A percentile compares a stretch with the other conserved stretches of the same genome.
Evolutionary conservation across 2,888 invertebrate genomes (phyloP).

Genomic region (Agrochola lota): DNA sequence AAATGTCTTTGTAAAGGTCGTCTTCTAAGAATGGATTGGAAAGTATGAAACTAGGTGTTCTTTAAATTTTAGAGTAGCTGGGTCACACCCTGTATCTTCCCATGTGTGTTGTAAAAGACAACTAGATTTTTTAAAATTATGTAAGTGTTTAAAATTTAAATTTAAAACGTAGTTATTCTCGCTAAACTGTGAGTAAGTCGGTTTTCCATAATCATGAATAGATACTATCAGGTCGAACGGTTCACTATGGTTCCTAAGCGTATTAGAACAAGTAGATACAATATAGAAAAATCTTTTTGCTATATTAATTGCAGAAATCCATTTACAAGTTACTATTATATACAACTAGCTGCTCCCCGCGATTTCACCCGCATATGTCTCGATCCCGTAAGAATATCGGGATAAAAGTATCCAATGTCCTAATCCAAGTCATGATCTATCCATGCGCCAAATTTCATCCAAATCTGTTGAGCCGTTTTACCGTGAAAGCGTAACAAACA

Average conservation of each 20-base stretch:
- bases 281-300: background rate
- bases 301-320: background rate
- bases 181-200: background rate
- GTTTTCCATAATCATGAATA: background rate
- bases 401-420: no score
- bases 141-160: no score
- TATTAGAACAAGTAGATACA: background rate
- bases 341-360: no score
- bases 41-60: background rate
- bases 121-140: background rate
- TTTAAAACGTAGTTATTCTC: no score
- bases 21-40: background rate
- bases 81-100: background rate
- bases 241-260: background rate
- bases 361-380: no score
- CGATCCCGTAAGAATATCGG: no score
- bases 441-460: no score
- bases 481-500: no score
- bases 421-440: no score
- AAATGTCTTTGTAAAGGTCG: background rate
- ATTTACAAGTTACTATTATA: no score
- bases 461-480: no score
- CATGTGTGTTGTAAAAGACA: background rate
- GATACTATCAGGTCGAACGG: background rate
- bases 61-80: background rate